These are phyloP conservation scores for Columbina picui DNA, from an alignment of 2,113 vertebrate species.

Conservation along the genomic window DNA sequence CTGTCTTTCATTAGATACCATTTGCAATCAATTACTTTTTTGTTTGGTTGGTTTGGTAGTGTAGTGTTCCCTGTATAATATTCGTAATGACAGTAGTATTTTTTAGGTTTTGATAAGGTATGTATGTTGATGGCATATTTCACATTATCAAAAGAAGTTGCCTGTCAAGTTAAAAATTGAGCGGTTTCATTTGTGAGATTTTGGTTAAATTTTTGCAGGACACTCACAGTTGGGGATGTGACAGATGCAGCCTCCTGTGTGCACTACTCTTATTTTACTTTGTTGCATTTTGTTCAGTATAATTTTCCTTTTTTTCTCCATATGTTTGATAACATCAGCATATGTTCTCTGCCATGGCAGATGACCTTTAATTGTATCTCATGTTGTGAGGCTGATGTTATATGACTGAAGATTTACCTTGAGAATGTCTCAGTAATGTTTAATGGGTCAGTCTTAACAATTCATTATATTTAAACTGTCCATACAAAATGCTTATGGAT, in stretches of 20 bases:
- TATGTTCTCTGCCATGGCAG: conserved; percentile 13
- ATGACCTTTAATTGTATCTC: conserved; percentile 54
- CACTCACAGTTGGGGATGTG: not conserved
- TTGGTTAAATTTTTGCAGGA: not conserved
- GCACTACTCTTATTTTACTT: not conserved
- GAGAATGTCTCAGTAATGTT: conserved; percentile 45
- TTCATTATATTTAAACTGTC: conserved; percentile 40
- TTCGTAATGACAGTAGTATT: not conserved
- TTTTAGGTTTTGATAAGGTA: not conserved
- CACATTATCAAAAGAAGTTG: not conserved
- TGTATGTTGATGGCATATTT: not conserved
- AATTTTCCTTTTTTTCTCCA: not conserved
- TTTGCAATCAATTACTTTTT: not conserved
- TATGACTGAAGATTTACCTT: conserved; percentile 56
- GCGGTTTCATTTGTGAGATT: not conserved
- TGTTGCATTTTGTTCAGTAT: not conserved
- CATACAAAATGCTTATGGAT: conserved; percentile 28
- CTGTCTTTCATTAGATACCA: not conserved
- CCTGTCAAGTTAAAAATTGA: not conserved
- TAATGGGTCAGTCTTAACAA: conserved; percentile 42
- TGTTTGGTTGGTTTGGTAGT: not conserved
- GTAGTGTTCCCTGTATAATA: not conserved
- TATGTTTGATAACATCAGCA: conserved; percentile 36
- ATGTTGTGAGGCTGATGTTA: conserved; percentile 25
- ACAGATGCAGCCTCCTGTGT: not conserved